Conservation (phyloP, 2,113 vertebrate genomes). For the Scolopax mira region DNA sequence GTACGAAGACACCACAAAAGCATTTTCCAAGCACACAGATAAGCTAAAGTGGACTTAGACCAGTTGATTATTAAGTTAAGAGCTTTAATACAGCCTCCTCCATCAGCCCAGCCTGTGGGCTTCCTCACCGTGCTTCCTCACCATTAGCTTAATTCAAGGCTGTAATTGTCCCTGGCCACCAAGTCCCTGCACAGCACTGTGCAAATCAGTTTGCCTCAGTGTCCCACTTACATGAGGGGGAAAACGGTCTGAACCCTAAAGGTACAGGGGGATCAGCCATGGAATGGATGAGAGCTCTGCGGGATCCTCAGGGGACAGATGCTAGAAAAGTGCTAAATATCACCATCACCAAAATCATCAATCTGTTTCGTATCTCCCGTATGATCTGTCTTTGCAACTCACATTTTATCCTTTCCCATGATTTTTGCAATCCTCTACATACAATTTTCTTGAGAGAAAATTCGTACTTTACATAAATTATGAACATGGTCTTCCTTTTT, state of each 20-base stretch:
- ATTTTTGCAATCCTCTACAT: constrained; percentile 16
- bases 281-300: accelerated
- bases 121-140: not conserved
- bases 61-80: no score
- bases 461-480: not conserved
- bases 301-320: not conserved
- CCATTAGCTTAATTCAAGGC: no score
- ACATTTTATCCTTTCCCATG: not conserved
- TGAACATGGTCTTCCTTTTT: constrained; percentile 1
- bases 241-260: not conserved
- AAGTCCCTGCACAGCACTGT: not conserved
- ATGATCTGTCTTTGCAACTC: not conserved
- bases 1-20: not conserved
- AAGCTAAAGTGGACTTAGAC: not conserved
- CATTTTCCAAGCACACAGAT: not conserved
- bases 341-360: not conserved
- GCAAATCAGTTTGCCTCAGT: not conserved
- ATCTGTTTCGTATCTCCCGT: accelerated
- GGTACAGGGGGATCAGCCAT: not conserved
- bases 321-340: not conserved
- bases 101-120: not conserved
- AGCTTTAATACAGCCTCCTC: not conserved
- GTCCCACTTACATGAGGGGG: not conserved
- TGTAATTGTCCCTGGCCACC: accelerated
- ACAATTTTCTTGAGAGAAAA: constrained; percentile 5